Evolutionary conservation across 2,113 vertebrate genomes (phyloP).

Genomic region (Smithornis capensis): DNA sequence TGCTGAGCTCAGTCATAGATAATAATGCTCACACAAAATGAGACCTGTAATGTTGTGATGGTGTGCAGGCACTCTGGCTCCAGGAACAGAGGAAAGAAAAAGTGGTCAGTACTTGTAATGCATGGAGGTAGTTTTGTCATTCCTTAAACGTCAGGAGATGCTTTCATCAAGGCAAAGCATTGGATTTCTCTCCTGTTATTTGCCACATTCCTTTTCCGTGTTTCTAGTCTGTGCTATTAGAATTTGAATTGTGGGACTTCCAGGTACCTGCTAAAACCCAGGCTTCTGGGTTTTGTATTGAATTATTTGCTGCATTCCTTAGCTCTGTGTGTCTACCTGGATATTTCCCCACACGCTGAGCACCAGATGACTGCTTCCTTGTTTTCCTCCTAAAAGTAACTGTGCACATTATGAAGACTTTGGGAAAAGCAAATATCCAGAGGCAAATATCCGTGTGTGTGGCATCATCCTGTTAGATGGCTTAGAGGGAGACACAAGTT

Average conservation of each 20-base stretch:
- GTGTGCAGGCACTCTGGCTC: background rate
- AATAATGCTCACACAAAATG: background rate
- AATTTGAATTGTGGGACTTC: background rate
- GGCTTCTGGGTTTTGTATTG: background rate
- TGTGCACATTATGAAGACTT: background rate
- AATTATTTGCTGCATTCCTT: background rate
- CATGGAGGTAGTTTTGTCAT: background rate
- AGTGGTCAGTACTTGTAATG: background rate
- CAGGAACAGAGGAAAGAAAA: background rate
- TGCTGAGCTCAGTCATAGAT: background rate
- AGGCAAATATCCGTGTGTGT: background rate
- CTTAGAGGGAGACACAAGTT: background rate
- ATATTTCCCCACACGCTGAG: background rate
- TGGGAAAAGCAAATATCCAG: accelerated
- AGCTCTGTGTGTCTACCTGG: background rate
- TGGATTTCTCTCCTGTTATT: background rate
- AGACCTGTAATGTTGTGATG: background rate
- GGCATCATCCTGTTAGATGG: background rate
- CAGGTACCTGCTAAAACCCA: background rate
- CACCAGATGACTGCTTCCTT: background rate
- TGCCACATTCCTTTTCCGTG: background rate
- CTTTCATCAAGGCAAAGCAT: background rate
- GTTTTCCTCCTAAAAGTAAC: background rate
- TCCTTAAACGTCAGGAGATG: background rate
- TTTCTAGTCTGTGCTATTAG: background rate